These are phyloP conservation scores for Meganola albula DNA, from an alignment of 2,888 invertebrate species.

Conservation along the genomic window DNA sequence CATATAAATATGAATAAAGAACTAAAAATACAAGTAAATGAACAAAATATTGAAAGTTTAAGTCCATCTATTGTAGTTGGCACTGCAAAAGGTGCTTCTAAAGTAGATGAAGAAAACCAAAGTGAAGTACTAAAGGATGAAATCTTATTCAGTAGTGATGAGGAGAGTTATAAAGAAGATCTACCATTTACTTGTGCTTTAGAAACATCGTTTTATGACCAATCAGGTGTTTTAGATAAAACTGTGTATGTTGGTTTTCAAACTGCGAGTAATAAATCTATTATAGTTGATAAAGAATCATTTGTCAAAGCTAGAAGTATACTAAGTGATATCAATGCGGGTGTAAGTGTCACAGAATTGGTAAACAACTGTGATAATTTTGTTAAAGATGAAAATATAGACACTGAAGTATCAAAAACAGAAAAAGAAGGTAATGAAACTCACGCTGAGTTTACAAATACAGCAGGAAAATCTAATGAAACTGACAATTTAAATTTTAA, in stretches of 20 bases:
- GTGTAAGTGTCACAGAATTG: conserved; percentile 37
- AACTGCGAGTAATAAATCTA: conserved; percentile 62
- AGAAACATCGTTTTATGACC: conserved; percentile 46
- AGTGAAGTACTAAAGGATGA: conserved; percentile 43
- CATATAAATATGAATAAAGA: conserved; percentile 30
- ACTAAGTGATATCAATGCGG: conserved; percentile 29
- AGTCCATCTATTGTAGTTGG: neutral
- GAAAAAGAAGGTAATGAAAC: conserved; percentile 1
- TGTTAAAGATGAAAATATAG: neutral
- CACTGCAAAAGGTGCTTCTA: conserved; percentile 7
- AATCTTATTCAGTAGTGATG: conserved; percentile 64
- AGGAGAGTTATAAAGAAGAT: conserved; percentile 48
- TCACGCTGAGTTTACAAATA: neutral
- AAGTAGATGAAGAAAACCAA: conserved; percentile 4
- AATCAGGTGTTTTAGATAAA: conserved; percentile 43
- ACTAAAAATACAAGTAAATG: no score
- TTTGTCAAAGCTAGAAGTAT: conserved; percentile 52
- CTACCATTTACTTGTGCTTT: conserved; percentile 56
- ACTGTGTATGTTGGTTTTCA: conserved; percentile 65
- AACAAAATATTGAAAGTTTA: conserved; percentile 4
- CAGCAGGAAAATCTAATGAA: no score
- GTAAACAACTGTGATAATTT: conserved; percentile 35
- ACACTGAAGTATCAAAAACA: neutral
- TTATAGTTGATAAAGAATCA: conserved; percentile 49
- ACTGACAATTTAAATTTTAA: no score